Evolutionary conservation across 35 echinoderm and acorn worm genomes (phyloP).

Genomic region (Strongylocentrotus purpuratus): DNA sequence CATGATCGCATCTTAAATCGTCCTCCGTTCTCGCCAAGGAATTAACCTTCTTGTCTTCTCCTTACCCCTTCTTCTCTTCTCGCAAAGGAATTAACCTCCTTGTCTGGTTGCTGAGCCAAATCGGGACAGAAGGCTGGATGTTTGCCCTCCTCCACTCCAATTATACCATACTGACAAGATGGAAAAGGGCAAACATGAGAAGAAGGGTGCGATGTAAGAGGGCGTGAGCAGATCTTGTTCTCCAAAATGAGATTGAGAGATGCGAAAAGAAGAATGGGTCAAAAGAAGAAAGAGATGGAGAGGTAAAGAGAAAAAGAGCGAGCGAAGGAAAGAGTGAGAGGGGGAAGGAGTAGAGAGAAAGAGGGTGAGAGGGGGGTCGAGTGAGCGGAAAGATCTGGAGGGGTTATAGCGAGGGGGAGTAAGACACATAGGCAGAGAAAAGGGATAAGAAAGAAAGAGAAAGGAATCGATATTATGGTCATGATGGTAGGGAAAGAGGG

Average conservation of each 20-base stretch:
- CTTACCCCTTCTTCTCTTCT: neutral
- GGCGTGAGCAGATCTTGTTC: neutral
- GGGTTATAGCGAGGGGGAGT: neutral
- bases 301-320: neutral
- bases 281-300: neutral
- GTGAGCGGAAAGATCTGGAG: neutral
- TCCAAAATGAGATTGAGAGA: neutral
- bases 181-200: neutral
- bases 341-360: neutral
- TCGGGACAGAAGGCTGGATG: constrained; percentile 7
- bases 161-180: constrained; percentile 12
- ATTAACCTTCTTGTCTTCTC: neutral
- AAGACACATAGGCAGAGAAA: neutral
- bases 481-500: no score
- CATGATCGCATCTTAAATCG: neutral
- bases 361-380: neutral
- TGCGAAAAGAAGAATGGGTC: neutral
- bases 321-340: neutral
- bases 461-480: no score
- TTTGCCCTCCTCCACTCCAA: neutral
- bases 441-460: no score
- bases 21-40: neutral
- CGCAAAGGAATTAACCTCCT: constrained; percentile 1
- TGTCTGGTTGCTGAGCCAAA: neutral
- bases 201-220: neutral